Conservation (phyloP, 2,113 vertebrate genomes). For the Pterophyllum scalare region DNA sequence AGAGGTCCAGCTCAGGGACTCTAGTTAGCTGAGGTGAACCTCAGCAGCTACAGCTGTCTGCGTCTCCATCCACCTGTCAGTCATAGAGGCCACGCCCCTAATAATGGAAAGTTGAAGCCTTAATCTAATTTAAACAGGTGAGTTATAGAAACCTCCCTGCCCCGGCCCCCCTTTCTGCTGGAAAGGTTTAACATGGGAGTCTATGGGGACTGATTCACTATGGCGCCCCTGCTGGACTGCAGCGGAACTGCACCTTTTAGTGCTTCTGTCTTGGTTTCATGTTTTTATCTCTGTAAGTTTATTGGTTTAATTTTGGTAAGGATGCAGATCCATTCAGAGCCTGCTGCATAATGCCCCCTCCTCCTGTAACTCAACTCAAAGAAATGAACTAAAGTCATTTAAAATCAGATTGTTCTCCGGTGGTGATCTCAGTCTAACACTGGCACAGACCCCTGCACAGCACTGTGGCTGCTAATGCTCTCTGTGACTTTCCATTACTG, state of each 20-base stretch:
- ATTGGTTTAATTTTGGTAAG: background rate
- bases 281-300: background rate
- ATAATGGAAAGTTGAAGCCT: background rate
- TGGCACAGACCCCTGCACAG: background rate
- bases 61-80: background rate
- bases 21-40: background rate
- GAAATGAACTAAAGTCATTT: too few relatives aligned
- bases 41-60: background rate
- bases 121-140: too few relatives aligned
- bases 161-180: too few relatives aligned
- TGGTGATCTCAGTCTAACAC: background rate
- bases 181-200: too few relatives aligned
- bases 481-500: background rate
- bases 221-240: background rate
- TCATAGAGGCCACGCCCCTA: background rate
- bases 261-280: background rate
- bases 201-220: rapidly evolving
- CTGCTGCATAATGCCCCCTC: too few relatives aligned
- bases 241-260: background rate
- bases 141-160: too few relatives aligned
- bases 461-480: background rate
- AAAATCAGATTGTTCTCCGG: too few relatives aligned
- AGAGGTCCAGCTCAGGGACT: background rate
- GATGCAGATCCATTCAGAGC: background rate
- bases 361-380: too few relatives aligned